These are phyloP conservation scores for Pachyramphus minor DNA, from an alignment of 2,113 vertebrate genomes.

Conservation along the genomic window DNA sequence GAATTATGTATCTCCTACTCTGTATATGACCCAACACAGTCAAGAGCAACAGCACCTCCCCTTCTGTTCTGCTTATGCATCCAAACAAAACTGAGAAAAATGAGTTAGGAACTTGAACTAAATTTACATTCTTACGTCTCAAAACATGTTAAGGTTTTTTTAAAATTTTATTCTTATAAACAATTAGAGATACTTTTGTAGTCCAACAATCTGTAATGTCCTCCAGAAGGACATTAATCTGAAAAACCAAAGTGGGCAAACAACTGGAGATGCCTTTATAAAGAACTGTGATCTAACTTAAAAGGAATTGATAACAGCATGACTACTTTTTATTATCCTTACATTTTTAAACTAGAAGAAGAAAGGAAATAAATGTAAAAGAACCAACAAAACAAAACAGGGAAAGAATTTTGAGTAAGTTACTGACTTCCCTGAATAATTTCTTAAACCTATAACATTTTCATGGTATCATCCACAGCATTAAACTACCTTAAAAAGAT, in stretches of 20 bases:
- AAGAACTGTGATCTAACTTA: neutral
- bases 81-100: neutral
- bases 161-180: neutral
- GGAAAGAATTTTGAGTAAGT: neutral
- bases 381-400: neutral
- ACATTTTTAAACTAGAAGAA: neutral
- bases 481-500: slow-evolving; percentile 84
- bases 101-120: neutral
- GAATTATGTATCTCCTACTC: neutral
- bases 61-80: neutral
- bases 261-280: neutral
- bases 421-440: neutral
- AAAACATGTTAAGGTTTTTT: neutral
- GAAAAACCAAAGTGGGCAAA: neutral
- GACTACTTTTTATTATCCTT: neutral
- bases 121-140: neutral
- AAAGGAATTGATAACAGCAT: neutral
- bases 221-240: neutral
- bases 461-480: neutral
- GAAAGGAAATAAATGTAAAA: neutral
- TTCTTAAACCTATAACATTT: neutral
- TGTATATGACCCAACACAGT: neutral
- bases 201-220: neutral
- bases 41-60: neutral
- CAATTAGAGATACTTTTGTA: neutral